Percentiles rank a stretch among this genome's conserved stretches.
These are phyloP conservation scores for Drosophila aff. DNA, from an alignment of 1,140 invertebrate genomes.

Conservation along the genomic window DNA sequence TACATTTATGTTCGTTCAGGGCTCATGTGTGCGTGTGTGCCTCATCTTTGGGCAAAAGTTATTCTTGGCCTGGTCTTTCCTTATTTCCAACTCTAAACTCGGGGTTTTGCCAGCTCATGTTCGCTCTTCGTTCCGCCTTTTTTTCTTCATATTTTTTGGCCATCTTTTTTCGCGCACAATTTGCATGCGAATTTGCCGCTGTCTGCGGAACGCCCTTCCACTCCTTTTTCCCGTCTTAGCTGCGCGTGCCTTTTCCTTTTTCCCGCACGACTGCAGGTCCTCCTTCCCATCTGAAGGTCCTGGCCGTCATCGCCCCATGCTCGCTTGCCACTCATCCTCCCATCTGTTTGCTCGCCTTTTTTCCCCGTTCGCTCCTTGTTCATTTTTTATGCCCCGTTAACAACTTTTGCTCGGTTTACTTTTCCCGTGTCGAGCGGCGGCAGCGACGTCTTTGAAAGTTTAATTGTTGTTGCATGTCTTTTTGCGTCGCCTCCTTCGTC, in stretches of 20 bases:
- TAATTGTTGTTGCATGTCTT: constrained; percentile 84
- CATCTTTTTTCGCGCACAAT: constrained; percentile 76
- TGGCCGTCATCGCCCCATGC: neutral
- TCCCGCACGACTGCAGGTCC: constrained; percentile 75
- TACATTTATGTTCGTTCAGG: constrained; percentile 72
- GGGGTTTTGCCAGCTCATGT: constrained; percentile 14
- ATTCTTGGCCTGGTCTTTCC: constrained; percentile 56
- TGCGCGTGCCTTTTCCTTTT: constrained; percentile 82
- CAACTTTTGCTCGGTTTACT: constrained; percentile 84
- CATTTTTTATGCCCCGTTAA: constrained; percentile 82
- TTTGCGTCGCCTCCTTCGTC: constrained; percentile 50
- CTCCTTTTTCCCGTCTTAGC: constrained; percentile 21
- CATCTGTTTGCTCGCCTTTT: constrained; percentile 34
- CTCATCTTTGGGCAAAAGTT: constrained; percentile 64
- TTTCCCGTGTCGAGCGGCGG: constrained; percentile 76
- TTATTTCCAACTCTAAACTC: constrained; percentile 44
- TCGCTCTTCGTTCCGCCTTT: constrained; percentile 9
- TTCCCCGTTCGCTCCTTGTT: constrained; percentile 53
- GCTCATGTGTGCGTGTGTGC: constrained; percentile 31
- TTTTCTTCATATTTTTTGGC: constrained; percentile 48
- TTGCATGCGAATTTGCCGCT: constrained; percentile 83
- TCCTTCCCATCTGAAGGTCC: constrained; percentile 9
- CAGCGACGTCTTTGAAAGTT: constrained; percentile 79
- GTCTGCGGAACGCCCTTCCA: constrained; percentile 50
- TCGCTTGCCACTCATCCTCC: constrained; percentile 19